A percentile compares a stretch with the other conserved stretches of the same genome.
phyloP scores from a whole-genome alignment of 2,888 invertebrate species.

The Drosophila anceps region DNA sequence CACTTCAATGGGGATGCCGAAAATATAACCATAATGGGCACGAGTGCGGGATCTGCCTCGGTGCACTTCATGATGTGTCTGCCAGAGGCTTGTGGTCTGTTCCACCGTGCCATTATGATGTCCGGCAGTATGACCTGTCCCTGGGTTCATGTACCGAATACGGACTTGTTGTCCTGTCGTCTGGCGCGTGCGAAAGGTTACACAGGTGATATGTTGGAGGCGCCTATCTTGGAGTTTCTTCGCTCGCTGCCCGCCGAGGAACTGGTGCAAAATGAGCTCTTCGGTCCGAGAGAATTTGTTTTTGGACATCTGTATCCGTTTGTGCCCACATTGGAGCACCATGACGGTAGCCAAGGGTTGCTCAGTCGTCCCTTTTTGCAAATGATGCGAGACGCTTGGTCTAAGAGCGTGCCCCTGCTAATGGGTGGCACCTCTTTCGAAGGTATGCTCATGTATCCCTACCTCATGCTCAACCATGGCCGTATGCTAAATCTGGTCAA shows the following conservation, averaged over 20 bases:
- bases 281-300: constrained; percentile 65
- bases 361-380: constrained; percentile 64
- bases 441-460: constrained; percentile 77
- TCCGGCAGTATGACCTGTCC: constrained; percentile 79
- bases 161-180: constrained; percentile 60
- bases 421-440: constrained; percentile 83
- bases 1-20: constrained; percentile 86
- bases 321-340: constrained; percentile 76
- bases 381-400: constrained; percentile 79
- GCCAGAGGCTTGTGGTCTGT: constrained; percentile 84
- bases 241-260: constrained; percentile 60
- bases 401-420: constrained; percentile 79
- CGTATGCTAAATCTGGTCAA: constrained; percentile 51
- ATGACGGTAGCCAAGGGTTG: constrained; percentile 15
- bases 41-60: constrained; percentile 86
- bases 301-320: constrained; percentile 76
- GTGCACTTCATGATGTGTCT: constrained; percentile 86
- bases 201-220: constrained; percentile 74
- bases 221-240: constrained; percentile 80
- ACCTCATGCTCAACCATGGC: constrained; percentile 49
- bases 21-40: constrained; percentile 86
- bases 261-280: constrained; percentile 77
- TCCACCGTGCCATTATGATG: constrained; percentile 83
- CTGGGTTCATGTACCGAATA: constrained; percentile 74
- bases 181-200: constrained; percentile 82